Evolutionary conservation across 1,140 invertebrate genomes (phyloP), one percentile per base, ranked within the genome.

Genomic region (Drosophila dunni): DNA sequence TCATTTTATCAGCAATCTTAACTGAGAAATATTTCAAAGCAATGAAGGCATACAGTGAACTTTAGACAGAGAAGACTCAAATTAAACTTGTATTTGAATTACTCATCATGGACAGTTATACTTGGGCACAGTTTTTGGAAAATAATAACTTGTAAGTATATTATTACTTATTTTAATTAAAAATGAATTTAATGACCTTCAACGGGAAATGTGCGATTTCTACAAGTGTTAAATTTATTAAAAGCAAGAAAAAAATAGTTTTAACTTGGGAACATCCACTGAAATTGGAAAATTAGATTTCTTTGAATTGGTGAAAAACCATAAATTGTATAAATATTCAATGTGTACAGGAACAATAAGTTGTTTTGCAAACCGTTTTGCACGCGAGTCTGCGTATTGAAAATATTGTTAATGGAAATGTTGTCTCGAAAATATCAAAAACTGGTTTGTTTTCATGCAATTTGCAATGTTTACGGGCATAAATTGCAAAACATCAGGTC

Each of bases 121-220:
- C 33, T 29, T 86, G 79, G 83, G 33, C 54, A 34, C 66, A 73
- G 38, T 86, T 86, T 79, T 79, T 86, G 79, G 82, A 79, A 61
- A 88, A 86, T 50, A 88, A 86, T 63, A 88, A 86, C 17, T 65
- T 86, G 82, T 86, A 24, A 86, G 82, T 86, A 42, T 15, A 6
- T n/a, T n/a, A 29, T 10, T 20, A 20, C 20, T 54, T 34, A 15
- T 40, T 29, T 20, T 5, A 44, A 11, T 6, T 51, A 65, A 56
- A 11, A 48, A 57, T 34, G 24, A 1, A 20, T 20, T 20, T 1
- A 56, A 11, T 33, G 9, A 34, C 13, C 15, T 54, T 54, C 17
- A 40, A 10, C 10, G 11, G 2, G 45, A 53, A n/a, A 42, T 38
- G 34, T 42, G 24, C 63, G 8, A 24, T 48, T 48, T 34, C 36